Conservation (phyloP, 2,888 invertebrate species). For the Sicus ferrugineus region DNA sequence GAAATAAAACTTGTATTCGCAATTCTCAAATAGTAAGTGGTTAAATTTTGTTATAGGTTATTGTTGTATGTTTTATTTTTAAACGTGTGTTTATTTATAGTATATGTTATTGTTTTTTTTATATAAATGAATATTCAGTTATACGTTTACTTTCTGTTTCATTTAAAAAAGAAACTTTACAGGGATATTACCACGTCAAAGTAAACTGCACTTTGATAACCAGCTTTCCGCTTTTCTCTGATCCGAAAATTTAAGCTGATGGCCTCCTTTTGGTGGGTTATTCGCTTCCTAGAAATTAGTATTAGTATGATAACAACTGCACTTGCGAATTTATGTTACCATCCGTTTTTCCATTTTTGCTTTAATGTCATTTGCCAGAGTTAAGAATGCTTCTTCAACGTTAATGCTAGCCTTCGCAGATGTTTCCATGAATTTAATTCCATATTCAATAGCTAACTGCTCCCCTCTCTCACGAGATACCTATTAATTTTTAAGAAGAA, state of each 20-base stretch:
- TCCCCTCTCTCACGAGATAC: conserved; percentile 96
- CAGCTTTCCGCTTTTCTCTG: conserved; percentile 84
- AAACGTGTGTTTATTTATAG: conserved; percentile 38
- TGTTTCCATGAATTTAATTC: conserved; percentile 99
- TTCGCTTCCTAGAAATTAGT: conserved; percentile 77
- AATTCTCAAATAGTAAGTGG: no score
- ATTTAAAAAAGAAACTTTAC: conserved; percentile 60
- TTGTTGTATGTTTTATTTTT: conserved; percentile 29
- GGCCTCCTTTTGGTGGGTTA: conserved; percentile 85
- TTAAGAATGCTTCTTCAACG: conserved; percentile 97
- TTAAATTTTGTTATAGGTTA: conserved; percentile 34
- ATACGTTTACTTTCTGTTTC: conserved; percentile 46
- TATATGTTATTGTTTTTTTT: conserved; percentile 37
- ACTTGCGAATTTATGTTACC: conserved; percentile 68
- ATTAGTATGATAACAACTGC: conserved; percentile 11
- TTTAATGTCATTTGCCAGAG: conserved; percentile 96
- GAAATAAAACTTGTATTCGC: no score
- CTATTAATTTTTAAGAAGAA: no score
- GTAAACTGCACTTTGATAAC: conserved; percentile 86
- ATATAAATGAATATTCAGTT: conserved; percentile 42
- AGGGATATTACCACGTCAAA: conserved; percentile 74
- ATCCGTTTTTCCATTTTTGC: conserved; percentile 98
- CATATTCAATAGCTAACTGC: conserved; percentile 96
- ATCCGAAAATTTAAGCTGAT: conserved; percentile 80
- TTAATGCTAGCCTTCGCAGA: conserved; percentile 98